A percentile compares a stretch with the other conserved stretches of the same genome.
These are phyloP conservation scores for Gymnocypris eckloni DNA, from an alignment of 2,797 vertebrate genomes.

Conservation along the genomic window DNA sequence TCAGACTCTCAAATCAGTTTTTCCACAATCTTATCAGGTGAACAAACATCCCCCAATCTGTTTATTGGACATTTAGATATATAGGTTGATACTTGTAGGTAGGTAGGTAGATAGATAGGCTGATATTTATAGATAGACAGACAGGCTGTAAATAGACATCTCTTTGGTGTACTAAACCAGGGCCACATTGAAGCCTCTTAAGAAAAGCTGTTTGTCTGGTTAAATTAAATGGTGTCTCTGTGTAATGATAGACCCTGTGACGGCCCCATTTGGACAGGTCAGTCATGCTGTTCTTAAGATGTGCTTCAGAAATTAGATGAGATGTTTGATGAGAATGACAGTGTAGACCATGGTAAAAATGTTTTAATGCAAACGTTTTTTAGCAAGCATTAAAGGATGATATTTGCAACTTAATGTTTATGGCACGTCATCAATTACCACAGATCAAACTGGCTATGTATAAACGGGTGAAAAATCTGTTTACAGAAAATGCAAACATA, in stretches of 20 bases:
- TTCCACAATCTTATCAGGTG: neutral
- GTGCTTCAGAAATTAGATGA: constrained; percentile 15
- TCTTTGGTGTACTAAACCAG: neutral
- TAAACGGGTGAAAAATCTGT: neutral
- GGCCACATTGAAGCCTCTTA: neutral
- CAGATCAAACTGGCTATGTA: neutral
- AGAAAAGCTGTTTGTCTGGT: constrained; percentile 25
- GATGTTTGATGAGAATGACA: neutral
- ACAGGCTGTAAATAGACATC: neutral
- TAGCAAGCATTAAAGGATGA: neutral
- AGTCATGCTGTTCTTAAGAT: constrained; percentile 11
- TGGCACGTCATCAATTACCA: neutral
- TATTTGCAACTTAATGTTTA: neutral
- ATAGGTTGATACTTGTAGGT: neutral
- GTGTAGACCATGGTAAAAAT: constrained; percentile 9
- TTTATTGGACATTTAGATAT: neutral
- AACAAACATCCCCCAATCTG: neutral
- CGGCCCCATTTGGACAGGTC: neutral
- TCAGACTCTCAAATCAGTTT: neutral
- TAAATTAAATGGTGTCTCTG: constrained; percentile 22
- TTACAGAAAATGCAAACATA: neutral
- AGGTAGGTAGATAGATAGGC: too few species aligned
- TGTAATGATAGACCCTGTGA: constrained; percentile 1
- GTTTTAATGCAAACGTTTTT: neutral
- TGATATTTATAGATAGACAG: neutral